phyloP scores from a whole-genome alignment of 2,797 vertebrate genomes.

The Ceyx erithaca region DNA sequence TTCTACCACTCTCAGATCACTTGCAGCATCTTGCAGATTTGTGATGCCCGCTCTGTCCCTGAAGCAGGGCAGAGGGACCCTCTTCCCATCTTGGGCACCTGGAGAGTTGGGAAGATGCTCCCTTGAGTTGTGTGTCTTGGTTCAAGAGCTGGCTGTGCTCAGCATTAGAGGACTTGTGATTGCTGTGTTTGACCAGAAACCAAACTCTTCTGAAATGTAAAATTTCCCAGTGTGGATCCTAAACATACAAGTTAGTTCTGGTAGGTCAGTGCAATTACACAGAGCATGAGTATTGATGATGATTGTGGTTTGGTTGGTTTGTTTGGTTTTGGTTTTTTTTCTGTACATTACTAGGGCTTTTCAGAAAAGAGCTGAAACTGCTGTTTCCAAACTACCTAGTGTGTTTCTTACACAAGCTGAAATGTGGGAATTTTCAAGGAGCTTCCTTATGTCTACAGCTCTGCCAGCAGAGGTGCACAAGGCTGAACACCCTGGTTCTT shows the following conservation, averaged over 20 bases:
- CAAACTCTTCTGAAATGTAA: neutral
- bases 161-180: neutral
- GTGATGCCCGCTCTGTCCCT: neutral
- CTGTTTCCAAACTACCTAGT: neutral
- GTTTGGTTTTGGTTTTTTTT: neutral
- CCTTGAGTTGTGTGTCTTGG: neutral
- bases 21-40: neutral
- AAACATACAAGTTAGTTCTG: neutral
- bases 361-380: neutral
- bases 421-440: neutral
- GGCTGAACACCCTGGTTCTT: neutral
- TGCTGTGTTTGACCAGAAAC: neutral
- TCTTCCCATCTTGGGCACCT: rapidly evolving
- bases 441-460: neutral
- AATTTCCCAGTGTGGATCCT: neutral
- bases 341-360: neutral
- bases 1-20: rapidly evolving
- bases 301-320: neutral
- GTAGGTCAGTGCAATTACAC: neutral
- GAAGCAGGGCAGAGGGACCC: neutral
- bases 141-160: neutral
- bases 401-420: neutral
- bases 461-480: neutral
- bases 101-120: no score
- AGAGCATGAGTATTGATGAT: neutral